phyloP scores from a whole-genome alignment of 2,797 vertebrate species.

The Ctenopoma kingsleyae region DNA sequence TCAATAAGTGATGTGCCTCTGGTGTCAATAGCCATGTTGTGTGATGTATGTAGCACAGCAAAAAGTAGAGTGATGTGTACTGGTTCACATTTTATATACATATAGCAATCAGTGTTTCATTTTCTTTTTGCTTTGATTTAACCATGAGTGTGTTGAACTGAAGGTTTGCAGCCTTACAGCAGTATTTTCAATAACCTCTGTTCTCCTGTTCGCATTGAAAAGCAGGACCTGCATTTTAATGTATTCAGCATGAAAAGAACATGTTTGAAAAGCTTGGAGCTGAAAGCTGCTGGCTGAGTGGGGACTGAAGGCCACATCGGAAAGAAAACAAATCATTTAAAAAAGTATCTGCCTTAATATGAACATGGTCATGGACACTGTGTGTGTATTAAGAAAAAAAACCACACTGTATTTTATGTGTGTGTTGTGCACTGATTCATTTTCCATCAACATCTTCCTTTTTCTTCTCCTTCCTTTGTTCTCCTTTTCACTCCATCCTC shows the following conservation, averaged over 20 bases:
- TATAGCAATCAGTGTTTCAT: neutral
- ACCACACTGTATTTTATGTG: neutral
- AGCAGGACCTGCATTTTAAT: conserved; percentile 25
- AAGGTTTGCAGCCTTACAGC: conserved; percentile 10
- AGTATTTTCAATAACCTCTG: neutral
- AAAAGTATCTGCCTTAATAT: conserved; percentile 3
- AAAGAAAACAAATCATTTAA: conserved; percentile 16
- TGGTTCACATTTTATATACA: neutral
- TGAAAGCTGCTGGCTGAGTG: conserved; percentile 28
- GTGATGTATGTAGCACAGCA: neutral
- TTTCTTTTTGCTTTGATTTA: neutral
- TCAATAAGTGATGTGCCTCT: neutral
- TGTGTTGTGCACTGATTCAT: conserved; percentile 13
- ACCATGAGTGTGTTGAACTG: neutral
- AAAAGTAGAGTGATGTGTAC: neutral
- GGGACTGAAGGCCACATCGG: conserved; percentile 33
- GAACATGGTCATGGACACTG: neutral
- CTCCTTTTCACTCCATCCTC: conserved; percentile 22
- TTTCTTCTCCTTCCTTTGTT: conserved; percentile 26
- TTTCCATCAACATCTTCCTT: conserved; percentile 5
- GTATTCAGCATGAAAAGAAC: conserved; percentile 1
- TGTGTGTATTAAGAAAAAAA: neutral
- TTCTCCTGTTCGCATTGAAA: conserved; percentile 19
- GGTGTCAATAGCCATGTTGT: neutral
- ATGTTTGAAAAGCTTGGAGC: conserved; percentile 17